phyloP scores from a whole-genome alignment of 2,888 invertebrate species.

The Euplexia lucipara region DNA sequence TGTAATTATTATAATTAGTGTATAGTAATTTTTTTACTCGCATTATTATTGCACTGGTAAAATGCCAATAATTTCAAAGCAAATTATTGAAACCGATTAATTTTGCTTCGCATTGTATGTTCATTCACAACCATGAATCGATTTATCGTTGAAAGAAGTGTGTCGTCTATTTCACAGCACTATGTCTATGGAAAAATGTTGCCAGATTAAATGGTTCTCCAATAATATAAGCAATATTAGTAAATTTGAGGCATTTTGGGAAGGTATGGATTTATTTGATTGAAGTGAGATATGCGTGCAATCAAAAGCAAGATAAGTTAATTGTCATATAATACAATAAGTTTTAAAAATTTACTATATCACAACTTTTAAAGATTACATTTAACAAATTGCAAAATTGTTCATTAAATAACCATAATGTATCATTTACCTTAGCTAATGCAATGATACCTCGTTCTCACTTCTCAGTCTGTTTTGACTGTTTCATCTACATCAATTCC shows the following conservation, averaged over 20 bases:
- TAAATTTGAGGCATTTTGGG: neutral
- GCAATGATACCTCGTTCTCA: neutral
- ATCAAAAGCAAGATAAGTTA: neutral
- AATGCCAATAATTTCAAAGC: neutral
- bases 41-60: no score
- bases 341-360: neutral
- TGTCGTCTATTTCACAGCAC: constrained; percentile 52
- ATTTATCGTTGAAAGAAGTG: neutral
- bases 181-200: constrained; percentile 63
- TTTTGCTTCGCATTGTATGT: neutral
- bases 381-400: neutral
- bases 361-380: neutral
- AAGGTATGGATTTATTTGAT: neutral
- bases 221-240: neutral
- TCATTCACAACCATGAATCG: neutral
- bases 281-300: no score
- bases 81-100: neutral
- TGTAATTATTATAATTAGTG: no score
- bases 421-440: neutral
- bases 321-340: no score
- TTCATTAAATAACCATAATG: neutral
- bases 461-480: no score
- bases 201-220: constrained; percentile 23
- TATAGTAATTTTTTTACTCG: neutral
- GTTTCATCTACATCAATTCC: neutral